Base-by-base conservation (phyloP, 2,888 invertebrate genomes). In the Candidula unifasciata region DNA sequence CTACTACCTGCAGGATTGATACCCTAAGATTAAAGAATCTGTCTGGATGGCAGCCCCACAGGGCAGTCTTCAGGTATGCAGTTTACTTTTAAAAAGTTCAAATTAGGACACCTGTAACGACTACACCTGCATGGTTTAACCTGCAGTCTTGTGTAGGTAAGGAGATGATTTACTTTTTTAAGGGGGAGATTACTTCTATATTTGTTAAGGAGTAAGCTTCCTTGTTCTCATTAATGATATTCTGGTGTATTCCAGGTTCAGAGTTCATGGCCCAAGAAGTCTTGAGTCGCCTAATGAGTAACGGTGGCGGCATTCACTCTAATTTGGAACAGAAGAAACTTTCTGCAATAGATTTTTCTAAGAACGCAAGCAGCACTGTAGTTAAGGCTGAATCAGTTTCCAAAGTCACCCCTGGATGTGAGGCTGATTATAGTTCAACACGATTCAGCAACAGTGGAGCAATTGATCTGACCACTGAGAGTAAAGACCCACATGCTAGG, bases 391-490 rank as follows among this genome's bases (percentile, higher is more conserved):
- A 74, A 30, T 10, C 52, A 71, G 64, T 30, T 24, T 18, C 74
- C n/a, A 82, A 74, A 74, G 3, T 74, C n/a, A n/a, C 24, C 0
- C 2, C 74, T 10, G 37, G 21, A 30, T 44, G 5, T 44, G 74
- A 35, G 35, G 74, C 21, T 0, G n/a, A 37, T 8, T 64, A 64
- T 21, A 78, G 24, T n/a, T n/a, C 78, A 0, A 2, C 37, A 24
- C 0, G 21, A 0, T 37, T 78, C 37, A 30, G 37, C 69, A 82
- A 73, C 74, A 74, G n/a, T 24, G 74, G 57, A 27, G 82, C 82
- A 21, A 82, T 82, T 44, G 82, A 82, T 74, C 82, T 82, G 3
- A 82, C 74, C 64, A 82, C 73, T 33, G 82, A 82, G 21, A 82
- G 64, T 37, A 80, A 80, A 37, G 71, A 80, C 33, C 52, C 52